Base-by-base conservation (phyloP, 2,113 vertebrate genomes). In the Porphyrio hochstetteri region DNA sequence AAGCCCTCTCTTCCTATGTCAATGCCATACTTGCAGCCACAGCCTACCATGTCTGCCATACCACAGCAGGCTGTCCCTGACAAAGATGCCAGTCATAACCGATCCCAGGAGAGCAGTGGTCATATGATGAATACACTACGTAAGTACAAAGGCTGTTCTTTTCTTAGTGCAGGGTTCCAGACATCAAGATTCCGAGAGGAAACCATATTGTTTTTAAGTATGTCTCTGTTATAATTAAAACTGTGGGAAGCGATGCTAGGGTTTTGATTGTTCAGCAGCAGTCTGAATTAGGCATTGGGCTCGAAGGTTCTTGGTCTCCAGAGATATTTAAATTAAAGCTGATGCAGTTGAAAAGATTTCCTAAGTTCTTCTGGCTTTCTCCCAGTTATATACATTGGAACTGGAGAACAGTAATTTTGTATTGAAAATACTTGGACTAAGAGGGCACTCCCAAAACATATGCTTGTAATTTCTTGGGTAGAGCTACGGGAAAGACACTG, bases 61-160 rank as follows among this genome's bases (percentile, higher is more conserved):
- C 63, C 97, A 88, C 96, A 98, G 87, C 98, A 98, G 97, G 98
- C 98, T 97, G 46, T 93, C 97, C 92, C 96, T 97, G 96, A 98
- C 86, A 72, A 72, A 74, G 97, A 98, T 88, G 76, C 82, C 72
- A 60, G 95, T 95, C 97, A 94, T 96, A 96, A 96, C 78, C 98
- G 96, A 88, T 94, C 96, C 75, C 98, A 98, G 81, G 98, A 99
- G 90, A 96, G 95, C 56, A 96, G 97, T 71, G 98, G 97, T 79
- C 98, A 98, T 93, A 97, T 99, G 96, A 99, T 99, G 97, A 99
- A 98, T 98, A 99, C 99, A 42, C 98, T 99, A 95, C 98, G 99
- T 99, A 97, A 99, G 99, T 99, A 96, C 77, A 95, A 50, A 90
- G 92, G 81, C 82, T 74, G 64, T 93, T 95, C 79, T 87, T 91